Evolutionary conservation across 2,113 vertebrate genomes (phyloP).

Genomic region (Naja naja): DNA sequence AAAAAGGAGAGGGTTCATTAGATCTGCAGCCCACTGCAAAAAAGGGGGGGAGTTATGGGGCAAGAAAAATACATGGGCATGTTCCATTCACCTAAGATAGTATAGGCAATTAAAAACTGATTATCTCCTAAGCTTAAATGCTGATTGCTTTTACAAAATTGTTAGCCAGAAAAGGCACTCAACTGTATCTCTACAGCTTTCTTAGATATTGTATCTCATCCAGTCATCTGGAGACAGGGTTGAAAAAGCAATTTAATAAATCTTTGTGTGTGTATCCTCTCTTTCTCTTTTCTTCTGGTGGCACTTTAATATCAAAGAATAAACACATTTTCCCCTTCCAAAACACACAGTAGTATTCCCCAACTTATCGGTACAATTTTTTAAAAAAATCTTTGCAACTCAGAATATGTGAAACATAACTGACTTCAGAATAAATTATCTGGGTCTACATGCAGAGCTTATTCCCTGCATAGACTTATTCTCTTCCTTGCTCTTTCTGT

Average conservation of each 20-base stretch:
- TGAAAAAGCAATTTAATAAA: rapidly evolving
- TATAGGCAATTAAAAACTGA: neutral
- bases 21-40: neutral
- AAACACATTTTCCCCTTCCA: neutral
- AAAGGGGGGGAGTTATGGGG: neutral
- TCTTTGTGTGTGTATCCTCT: neutral
- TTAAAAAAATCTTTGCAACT: neutral
- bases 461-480: slow-evolving; percentile 11
- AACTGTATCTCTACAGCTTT: neutral
- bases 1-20: neutral
- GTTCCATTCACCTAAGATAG: rapidly evolving
- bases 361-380: neutral
- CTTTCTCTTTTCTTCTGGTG: neutral
- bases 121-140: neutral
- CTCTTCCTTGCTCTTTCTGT: neutral
- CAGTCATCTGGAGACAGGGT: neutral
- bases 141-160: neutral
- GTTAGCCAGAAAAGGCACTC: neutral
- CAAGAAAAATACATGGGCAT: rapidly evolving
- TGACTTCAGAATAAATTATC: slow-evolving; percentile 5
- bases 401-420: neutral
- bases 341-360: neutral
- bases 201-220: neutral
- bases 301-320: neutral
- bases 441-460: neutral